Evolutionary conservation across 2,113 vertebrate species (phyloP), one percentile per base, ranked within the genome.

Genomic region (Phycodurus eques): DNA sequence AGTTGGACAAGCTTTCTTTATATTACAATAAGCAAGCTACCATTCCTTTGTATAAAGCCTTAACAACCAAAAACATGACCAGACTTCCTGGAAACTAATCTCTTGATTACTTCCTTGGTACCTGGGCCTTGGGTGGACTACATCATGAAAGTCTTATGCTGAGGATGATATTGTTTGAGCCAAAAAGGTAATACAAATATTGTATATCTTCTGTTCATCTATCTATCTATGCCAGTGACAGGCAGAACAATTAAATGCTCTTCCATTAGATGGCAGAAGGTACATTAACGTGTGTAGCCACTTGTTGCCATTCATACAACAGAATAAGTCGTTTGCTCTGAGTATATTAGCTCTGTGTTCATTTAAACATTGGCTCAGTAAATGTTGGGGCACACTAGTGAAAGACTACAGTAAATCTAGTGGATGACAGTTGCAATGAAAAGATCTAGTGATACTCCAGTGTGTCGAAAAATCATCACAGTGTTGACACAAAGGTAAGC

Each of bases 21-120:
- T 88, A 80, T 85, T 85, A 80, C 78, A 62, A 73, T 82, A 87
- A 78, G 80, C 76, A 53, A 81, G 83, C 82, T 88, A 75, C 79
- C 84, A 82, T 87, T 82, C 77, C 77, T 90, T 62, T 82, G 69
- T 73, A 88, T 74, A 83, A 82, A 86, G 76, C 69, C 83, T 62
- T 73, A 85, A 73, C 79, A 80, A 90, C 85, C 89, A 83, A 87
- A 91, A 76, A 67, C 83, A 66, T 80, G 80, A 83, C 81, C 78
- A 80, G 79, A 74, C 77, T 62, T 85, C 79, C 84, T 91, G 88
- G 90, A 87, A 86, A 89, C 87, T 83, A 87, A 78, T 86, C 77
- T 79, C 83, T 84, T 88, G 85, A 78, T 83, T 86, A 91, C 88
- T 87, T 88, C 85, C 83, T 91, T 90, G 90, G 88, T 86, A 80